phyloP scores from a whole-genome alignment of 2,888 invertebrate genomes.

The Pterobdella sp. region DNA sequence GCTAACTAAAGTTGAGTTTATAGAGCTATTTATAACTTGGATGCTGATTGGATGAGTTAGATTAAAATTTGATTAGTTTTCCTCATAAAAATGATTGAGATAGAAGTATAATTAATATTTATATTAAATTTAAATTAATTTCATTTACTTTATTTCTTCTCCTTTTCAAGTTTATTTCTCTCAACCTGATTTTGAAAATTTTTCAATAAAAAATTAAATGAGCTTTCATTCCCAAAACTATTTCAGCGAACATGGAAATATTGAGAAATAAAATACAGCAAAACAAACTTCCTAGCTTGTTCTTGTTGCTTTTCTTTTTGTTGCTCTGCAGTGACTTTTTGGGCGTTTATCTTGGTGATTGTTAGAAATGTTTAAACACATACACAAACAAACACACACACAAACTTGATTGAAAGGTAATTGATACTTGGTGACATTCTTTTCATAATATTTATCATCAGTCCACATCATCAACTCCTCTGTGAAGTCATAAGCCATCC shows the following conservation, averaged over 20 bases:
- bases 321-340: constrained; percentile 42
- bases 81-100: neutral
- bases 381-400: no score
- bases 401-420: constrained; percentile 63
- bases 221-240: no score
- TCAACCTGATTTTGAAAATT: constrained; percentile 42
- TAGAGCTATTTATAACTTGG: neutral
- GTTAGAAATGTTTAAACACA: neutral
- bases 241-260: constrained; percentile 55
- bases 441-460: constrained; percentile 66
- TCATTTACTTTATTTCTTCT: constrained; percentile 66
- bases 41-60: neutral
- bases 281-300: constrained; percentile 58
- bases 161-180: constrained; percentile 80
- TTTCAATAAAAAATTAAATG: no score
- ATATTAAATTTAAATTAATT: neutral
- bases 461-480: constrained; percentile 74
- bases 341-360: constrained; percentile 24
- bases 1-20: constrained; percentile 56
- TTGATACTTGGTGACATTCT: constrained; percentile 74
- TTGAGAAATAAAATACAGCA: neutral
- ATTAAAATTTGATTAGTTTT: neutral
- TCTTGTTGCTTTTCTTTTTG: constrained; percentile 79
- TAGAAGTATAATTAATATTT: neutral
- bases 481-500: constrained; percentile 69